phyloP scores from a whole-genome alignment of 2,797 vertebrate species.

The Tokudaia tokunoshimensis region DNA sequence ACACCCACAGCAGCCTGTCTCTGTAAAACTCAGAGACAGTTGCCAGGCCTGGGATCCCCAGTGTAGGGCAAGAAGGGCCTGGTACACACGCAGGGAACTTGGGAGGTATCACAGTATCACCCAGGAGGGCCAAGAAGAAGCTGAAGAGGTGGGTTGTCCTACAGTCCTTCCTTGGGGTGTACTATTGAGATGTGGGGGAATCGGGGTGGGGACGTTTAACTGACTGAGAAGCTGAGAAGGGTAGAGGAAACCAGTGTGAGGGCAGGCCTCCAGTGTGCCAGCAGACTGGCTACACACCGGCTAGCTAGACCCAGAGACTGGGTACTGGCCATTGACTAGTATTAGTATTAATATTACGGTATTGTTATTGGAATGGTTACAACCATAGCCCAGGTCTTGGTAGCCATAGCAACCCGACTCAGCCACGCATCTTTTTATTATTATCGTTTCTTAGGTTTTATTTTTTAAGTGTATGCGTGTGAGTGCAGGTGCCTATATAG shows the following conservation, averaged over 20 bases:
- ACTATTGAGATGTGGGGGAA: neutral
- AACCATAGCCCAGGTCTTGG: neutral
- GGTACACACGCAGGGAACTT: accelerated
- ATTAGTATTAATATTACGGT: neutral
- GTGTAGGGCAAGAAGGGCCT: no score
- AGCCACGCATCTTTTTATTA: neutral
- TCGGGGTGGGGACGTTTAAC: neutral
- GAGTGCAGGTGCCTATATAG: neutral
- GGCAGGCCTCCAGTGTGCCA: accelerated
- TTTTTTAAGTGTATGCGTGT: neutral
- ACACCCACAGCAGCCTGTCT: neutral
- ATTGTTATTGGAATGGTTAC: neutral
- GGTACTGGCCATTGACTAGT: neutral
- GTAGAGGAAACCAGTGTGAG: neutral
- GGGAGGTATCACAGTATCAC: neutral
- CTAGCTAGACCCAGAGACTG: neutral
- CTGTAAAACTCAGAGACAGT: neutral
- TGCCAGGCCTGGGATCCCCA: neutral
- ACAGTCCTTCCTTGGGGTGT: neutral
- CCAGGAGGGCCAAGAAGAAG: neutral
- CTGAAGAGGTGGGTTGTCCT: neutral
- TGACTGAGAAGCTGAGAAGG: accelerated
- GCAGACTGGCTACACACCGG: neutral
- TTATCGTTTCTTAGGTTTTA: neutral
- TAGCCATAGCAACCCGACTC: neutral